Base-by-base conservation (phyloP, 2,888 invertebrate genomes). In the Pseudococcus viburni region DNA sequence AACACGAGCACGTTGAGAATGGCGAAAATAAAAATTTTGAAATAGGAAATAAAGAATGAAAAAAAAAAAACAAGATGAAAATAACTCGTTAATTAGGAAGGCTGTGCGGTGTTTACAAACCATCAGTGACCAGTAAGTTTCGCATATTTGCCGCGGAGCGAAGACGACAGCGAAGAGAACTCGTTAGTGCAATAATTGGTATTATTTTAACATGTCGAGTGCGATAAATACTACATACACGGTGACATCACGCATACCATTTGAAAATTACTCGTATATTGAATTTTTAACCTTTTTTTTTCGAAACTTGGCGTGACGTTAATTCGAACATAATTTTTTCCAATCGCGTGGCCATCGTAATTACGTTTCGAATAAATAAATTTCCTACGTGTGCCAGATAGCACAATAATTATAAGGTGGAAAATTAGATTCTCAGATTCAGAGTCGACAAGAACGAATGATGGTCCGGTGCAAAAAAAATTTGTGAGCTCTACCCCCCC, bases 101-200 rank as follows among this genome's bases (percentile, higher is more conserved):
- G 33, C 73, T 0, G 15, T 59, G 8, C 73, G 9, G 68, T 26
- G 73, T 73, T 73, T 73, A 73, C 33, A 33, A 73, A 15, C 5
- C 73, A 33, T 73, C 33, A 73, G 68, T 73, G 42, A 17, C 33
- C n/a, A 73, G 73, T 73, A 33, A 26, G 73, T 73, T 73, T 73
- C 73, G 73, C 73, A 73, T 73, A 33, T 73, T 73, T 73, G 73
- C 73, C 33, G 39, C 73, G 73, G 17, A 73, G 73, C 3, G 15
- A 6, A 33, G 8, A 42, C 3, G 7, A 68, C 26, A 11, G 26
- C 68, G 68, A 68, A 68, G 26, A 68, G 26, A 39, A 73, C 73
- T 73, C 73, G 73, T 73, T 73, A 73, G 73, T 39, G 73, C 15
- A 73, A 73, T 73, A 73, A 73, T 73, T 73, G 73, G 73, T 73